Conservation (phyloP, 2,113 vertebrate genomes). For the Murina feae region DNA sequence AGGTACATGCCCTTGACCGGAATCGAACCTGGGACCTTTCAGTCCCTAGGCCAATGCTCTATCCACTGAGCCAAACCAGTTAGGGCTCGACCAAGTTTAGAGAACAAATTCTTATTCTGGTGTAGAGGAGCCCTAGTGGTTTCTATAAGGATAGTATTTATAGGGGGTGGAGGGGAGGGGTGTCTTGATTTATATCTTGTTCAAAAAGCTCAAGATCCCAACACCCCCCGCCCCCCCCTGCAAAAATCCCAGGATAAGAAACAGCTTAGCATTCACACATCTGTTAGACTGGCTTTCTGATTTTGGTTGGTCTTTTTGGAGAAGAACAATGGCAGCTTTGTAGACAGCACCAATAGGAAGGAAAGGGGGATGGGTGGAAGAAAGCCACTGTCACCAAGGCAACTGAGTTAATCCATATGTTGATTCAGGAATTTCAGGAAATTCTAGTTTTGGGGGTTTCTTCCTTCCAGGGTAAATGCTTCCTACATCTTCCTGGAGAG, state of each 20-base stretch:
- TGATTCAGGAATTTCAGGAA: slow-evolving; percentile 57
- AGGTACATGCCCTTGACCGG: too few relatives aligned
- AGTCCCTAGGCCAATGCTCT: too few relatives aligned
- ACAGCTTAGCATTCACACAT: not conserved
- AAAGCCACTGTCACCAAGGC: slow-evolving; percentile 37
- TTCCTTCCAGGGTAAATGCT: slow-evolving; percentile 32
- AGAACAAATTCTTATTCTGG: slow-evolving; percentile 9
- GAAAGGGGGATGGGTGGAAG: accelerated
- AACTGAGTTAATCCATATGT: slow-evolving; percentile 47
- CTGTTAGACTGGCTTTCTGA: not conserved
- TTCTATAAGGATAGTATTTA: not conserved
- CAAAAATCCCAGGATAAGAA: not conserved
- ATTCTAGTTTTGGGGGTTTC: slow-evolving; percentile 25
- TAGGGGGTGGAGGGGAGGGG: not conserved
- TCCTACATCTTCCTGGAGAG: not conserved
- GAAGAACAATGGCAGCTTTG: not conserved
- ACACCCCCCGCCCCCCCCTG: too few relatives aligned
- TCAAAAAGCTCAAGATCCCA: not conserved
- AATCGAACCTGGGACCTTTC: too few relatives aligned
- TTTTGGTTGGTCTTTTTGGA: not conserved
- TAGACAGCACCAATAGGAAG: not conserved
- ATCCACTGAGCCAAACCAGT: too few relatives aligned
- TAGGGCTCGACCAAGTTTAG: not conserved
- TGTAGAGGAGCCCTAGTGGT: not conserved
- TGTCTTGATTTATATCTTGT: not conserved